phyloP scores from a whole-genome alignment of 2,797 vertebrate species.

The Micropoecilia bifurca region DNA sequence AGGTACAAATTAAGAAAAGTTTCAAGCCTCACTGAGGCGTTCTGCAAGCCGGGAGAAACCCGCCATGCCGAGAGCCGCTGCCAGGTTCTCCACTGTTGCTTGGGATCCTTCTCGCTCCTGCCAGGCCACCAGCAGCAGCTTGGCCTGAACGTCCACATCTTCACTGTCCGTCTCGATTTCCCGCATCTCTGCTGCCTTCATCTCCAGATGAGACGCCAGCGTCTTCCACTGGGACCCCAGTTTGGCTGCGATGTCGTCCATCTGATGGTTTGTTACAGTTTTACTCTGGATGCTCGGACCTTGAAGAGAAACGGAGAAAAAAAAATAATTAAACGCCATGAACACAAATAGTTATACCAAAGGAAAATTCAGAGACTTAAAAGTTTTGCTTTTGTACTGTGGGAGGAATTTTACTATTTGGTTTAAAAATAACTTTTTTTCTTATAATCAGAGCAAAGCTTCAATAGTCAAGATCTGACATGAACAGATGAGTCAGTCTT shows the following conservation, averaged over 20 bases:
- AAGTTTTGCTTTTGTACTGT: no score
- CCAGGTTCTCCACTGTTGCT: conserved; percentile 88
- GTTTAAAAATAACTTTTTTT: no score
- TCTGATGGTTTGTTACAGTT: conserved; percentile 90
- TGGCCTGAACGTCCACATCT: conserved; percentile 92
- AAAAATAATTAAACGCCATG: not conserved
- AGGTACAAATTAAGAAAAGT: not conserved
- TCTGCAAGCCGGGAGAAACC: conserved; percentile 89
- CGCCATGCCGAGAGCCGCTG: conserved; percentile 84
- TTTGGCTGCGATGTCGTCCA: conserved; percentile 90
- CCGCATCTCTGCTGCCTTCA: conserved; percentile 90
- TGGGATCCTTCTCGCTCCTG: conserved; percentile 93
- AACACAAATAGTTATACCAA: no score
- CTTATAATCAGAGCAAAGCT: no score
- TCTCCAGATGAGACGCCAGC: conserved; percentile 90
- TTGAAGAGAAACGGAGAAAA: conserved; percentile 45
- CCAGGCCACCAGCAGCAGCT: conserved; percentile 95
- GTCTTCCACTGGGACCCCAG: conserved; percentile 90
- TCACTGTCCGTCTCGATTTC: conserved; percentile 95
- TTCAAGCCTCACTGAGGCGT: conserved; percentile 81
- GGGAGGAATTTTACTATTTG: no score
- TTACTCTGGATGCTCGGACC: conserved; percentile 94
- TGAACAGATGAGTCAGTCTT: no score
- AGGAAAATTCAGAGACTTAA: no score
- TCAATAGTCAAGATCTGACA: no score